Evolutionary conservation across 2,888 invertebrate genomes (phyloP).

Genomic region (Druceiella hillmani): DNA sequence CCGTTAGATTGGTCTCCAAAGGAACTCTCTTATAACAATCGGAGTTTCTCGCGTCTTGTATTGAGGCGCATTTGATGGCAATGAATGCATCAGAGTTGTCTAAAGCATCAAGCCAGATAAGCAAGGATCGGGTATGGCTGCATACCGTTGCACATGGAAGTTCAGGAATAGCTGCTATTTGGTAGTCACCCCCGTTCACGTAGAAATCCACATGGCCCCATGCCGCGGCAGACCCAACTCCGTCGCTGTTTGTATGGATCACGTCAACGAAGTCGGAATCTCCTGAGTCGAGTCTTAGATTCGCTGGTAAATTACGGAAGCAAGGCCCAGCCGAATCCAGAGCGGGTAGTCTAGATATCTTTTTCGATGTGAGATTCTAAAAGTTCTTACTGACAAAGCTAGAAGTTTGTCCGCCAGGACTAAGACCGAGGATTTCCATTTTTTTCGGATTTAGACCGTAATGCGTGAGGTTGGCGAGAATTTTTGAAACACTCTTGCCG

Average conservation of each 20-base stretch:
- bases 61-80: conserved; percentile 34
- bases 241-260: conserved; percentile 45
- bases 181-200: conserved; percentile 44
- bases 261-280: conserved; percentile 44
- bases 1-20: conserved; percentile 34
- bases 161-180: conserved; percentile 36
- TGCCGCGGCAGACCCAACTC: conserved; percentile 39
- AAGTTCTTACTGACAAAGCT: conserved; percentile 40
- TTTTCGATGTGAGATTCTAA: conserved; percentile 34
- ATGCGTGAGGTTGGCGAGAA: conserved; percentile 33
- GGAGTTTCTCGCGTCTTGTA: conserved; percentile 40
- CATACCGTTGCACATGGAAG: conserved; percentile 40
- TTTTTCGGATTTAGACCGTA: conserved; percentile 35
- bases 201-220: conserved; percentile 46
- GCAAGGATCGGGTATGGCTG: conserved; percentile 39
- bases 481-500: conserved; percentile 40
- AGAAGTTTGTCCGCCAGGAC: conserved; percentile 41
- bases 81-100: conserved; percentile 37
- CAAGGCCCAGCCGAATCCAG: conserved; percentile 45
- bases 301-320: conserved; percentile 32
- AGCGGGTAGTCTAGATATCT: conserved; percentile 38
- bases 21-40: conserved; percentile 33
- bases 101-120: conserved; percentile 36
- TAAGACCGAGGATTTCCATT: conserved; percentile 41
- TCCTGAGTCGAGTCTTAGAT: conserved; percentile 34